phyloP scores from a whole-genome alignment of 2,888 invertebrate species.

The Eristalis arbustorum region DNA sequence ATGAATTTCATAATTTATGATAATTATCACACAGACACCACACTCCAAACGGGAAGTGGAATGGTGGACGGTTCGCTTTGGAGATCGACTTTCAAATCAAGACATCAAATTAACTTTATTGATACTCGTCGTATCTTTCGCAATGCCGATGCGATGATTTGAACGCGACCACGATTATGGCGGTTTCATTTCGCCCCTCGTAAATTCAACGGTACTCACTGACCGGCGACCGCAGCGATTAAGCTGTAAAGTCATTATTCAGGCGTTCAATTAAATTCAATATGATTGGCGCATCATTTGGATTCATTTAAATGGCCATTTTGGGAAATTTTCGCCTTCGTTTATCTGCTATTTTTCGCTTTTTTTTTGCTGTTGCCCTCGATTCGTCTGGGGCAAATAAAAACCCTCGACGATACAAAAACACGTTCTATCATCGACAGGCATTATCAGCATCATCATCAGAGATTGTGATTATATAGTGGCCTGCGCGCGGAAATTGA shows the following conservation, averaged over 20 bases:
- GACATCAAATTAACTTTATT: constrained; percentile 59
- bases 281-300: constrained; percentile 68
- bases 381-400: constrained; percentile 21
- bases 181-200: not conserved
- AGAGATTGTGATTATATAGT: constrained; percentile 47
- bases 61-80: not conserved
- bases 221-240: constrained; percentile 7
- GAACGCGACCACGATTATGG: not conserved
- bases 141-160: constrained; percentile 2
- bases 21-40: constrained; percentile 33
- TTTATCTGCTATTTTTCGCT: constrained; percentile 12
- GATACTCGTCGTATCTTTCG: constrained; percentile 40
- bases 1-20: constrained; percentile 52
- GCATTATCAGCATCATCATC: constrained; percentile 51
- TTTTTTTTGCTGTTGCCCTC: not conserved
- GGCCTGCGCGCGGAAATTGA: constrained; percentile 51
- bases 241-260: constrained; percentile 58
- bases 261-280: constrained; percentile 57
- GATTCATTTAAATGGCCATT: constrained; percentile 67
- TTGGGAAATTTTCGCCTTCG: constrained; percentile 61
- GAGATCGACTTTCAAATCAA: constrained; percentile 53
- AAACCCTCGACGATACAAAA: constrained; percentile 11
- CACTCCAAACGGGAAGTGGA: not conserved
- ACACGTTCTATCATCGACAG: constrained; percentile 39
- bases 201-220: constrained; percentile 33